Conservation (phyloP, 1,140 invertebrate genomes). For the Diorhabda elongata region DNA sequence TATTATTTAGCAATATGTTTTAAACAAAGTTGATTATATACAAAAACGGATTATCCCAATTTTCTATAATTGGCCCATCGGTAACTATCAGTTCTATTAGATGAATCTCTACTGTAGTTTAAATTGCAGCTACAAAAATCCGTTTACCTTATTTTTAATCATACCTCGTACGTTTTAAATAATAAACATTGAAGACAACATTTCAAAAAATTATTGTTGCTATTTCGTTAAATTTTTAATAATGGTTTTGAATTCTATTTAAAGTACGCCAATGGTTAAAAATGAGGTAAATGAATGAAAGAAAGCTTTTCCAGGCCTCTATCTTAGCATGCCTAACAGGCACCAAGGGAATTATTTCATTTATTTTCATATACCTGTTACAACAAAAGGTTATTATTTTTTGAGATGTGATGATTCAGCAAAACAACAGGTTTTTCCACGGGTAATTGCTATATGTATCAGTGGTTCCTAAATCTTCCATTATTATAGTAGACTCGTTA, state of each 20-base stretch:
- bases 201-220: no score
- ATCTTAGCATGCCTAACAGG: slow-evolving; percentile 8
- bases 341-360: slow-evolving; percentile 16
- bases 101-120: no score
- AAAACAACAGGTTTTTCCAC: neutral
- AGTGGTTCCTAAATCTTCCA: neutral
- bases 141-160: no score
- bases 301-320: neutral
- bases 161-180: no score
- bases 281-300: slow-evolving; percentile 1
- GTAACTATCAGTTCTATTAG: no score
- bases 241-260: neutral
- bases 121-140: no score
- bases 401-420: slow-evolving; percentile 7
- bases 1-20: no score
- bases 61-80: no score
- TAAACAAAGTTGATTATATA: no score
- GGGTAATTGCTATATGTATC: neutral
- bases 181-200: no score
- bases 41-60: no score
- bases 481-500: neutral
- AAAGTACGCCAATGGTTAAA: neutral
- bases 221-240: no score
- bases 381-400: slow-evolving; percentile 17
- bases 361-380: slow-evolving; percentile 20